Conservation (phyloP, 2,888 invertebrate genomes). For the Oxystoma pomonae region DNA sequence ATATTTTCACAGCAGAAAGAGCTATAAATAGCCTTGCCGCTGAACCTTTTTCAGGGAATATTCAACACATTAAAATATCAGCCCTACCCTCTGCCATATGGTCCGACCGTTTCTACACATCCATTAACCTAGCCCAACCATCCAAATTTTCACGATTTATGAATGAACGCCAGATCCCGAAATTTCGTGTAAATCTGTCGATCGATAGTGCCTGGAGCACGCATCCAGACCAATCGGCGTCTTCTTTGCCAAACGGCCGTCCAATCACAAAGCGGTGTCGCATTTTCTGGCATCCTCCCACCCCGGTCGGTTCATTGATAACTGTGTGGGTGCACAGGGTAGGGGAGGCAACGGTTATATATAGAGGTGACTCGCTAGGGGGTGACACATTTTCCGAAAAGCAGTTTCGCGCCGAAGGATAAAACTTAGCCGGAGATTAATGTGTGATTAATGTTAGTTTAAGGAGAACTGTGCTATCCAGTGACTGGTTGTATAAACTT, state of each 20-base stretch:
- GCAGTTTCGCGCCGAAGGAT: slow-evolving; percentile 13
- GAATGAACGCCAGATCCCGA: slow-evolving; percentile 19
- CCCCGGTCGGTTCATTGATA: slow-evolving; percentile 59
- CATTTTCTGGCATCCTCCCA: slow-evolving; percentile 42
- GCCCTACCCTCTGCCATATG: neutral
- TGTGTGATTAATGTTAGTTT: too few species aligned
- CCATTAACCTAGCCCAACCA: slow-evolving; percentile 13
- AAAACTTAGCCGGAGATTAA: neutral
- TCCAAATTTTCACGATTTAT: slow-evolving; percentile 20
- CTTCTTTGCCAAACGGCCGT: slow-evolving; percentile 36
- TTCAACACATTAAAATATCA: too few species aligned
- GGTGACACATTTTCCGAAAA: slow-evolving; percentile 39
- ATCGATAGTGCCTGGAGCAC: slow-evolving; percentile 25
- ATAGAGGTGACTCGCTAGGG: slow-evolving; percentile 36
- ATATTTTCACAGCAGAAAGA: too few species aligned
- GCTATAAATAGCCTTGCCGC: too few species aligned
- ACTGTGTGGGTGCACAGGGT: slow-evolving; percentile 57
- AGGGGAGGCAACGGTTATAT: slow-evolving; percentile 44
- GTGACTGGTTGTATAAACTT: too few species aligned
- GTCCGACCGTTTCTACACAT: neutral
- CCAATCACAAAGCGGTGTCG: slow-evolving; percentile 41
- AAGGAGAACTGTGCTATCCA: too few species aligned
- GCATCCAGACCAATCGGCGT: slow-evolving; percentile 37
- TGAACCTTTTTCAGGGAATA: too few species aligned
- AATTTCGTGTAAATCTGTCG: neutral